Percentiles rank a stretch among this genome's conserved stretches.
Evolutionary conservation across 2,113 vertebrate species (phyloP).

Genomic region (Sinocyclocheilus grahami): DNA sequence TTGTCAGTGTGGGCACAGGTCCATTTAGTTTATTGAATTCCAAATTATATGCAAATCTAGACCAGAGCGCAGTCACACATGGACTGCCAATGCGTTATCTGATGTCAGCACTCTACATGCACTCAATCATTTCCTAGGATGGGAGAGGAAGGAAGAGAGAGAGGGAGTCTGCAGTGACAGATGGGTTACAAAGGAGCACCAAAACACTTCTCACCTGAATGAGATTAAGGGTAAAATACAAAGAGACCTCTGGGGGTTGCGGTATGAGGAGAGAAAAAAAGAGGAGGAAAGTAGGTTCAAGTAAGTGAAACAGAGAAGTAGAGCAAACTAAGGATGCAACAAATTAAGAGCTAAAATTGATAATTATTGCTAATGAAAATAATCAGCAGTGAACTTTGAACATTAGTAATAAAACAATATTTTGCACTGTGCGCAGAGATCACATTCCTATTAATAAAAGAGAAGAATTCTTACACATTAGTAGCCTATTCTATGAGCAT

Average conservation of each 20-base stretch:
- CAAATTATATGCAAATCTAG: slow-evolving; percentile 77
- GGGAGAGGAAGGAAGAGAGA: slow-evolving; percentile 20
- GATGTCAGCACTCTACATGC: slow-evolving; percentile 72
- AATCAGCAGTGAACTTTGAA: too few species aligned
- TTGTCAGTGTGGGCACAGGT: slow-evolving; percentile 63
- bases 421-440: too few species aligned
- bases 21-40: slow-evolving; percentile 72
- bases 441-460: too few species aligned
- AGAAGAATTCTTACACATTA: too few species aligned
- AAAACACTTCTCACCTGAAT: slow-evolving; percentile 26
- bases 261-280: neutral
- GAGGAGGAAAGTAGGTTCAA: neutral
- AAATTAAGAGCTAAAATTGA: too few species aligned
- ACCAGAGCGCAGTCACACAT: slow-evolving; percentile 61
- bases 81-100: slow-evolving; percentile 73
- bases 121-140: slow-evolving; percentile 28
- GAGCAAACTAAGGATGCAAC: too few species aligned
- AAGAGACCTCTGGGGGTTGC: neutral
- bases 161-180: neutral
- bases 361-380: too few species aligned
- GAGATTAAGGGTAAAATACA: slow-evolving; percentile 3
- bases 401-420: too few species aligned
- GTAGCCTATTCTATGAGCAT: too few species aligned
- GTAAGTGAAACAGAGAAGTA: neutral
- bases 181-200: slow-evolving; percentile 9